Base-by-base conservation (phyloP, 2,113 vertebrate species). In the Lichenostomus cassidix region DNA sequence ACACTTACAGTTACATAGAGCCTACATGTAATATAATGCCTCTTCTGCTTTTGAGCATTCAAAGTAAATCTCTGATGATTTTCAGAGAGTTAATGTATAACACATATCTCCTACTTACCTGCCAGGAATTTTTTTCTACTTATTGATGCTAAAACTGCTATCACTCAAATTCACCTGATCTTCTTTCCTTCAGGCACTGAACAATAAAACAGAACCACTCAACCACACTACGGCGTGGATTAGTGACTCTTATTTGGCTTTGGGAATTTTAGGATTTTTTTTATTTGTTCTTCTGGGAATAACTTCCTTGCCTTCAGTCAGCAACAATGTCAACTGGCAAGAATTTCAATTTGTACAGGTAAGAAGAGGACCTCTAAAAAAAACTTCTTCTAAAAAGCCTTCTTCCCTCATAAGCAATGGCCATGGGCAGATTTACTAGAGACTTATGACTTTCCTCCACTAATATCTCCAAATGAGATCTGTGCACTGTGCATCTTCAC, bases 281-380 rank as follows among this genome's bases (percentile, higher is more conserved):
- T 92, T 99, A 29, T 99, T 98, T 91, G 28, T 99, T 52, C 97
- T 99, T 89, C 89, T 99, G 96, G 99, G 99, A 96, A 99, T 99
- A 96, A 99, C 98, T 39, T 99, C 99, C 23, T 98, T 99, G 65
- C 99, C 99, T 50, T 99, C 99, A 5, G 98, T 99, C 92, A 99
- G 98, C 97, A 99, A 99, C 78, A 95, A 42, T 11, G 98, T 99
- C 96, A 99, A 99, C 98, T 99, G 99, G 99, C 97, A 98, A 97
- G 99, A 99, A 97, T 99, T 99, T 96, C 95, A 98, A 90, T 99
- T 99, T 96, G 96, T 99, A 52, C 99, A 99, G 99, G 99, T 99
- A 97, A 97, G 68, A 76, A 86, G 31, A 65, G 47, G 27, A 63
- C 27, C 53, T 83, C 25, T 17, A 53, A 82, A 76, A 79, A 80